Evolutionary conservation across 2,113 vertebrate genomes (phyloP), one percentile per base, ranked within the genome.

Genomic region (Ariopsis seemanni): DNA sequence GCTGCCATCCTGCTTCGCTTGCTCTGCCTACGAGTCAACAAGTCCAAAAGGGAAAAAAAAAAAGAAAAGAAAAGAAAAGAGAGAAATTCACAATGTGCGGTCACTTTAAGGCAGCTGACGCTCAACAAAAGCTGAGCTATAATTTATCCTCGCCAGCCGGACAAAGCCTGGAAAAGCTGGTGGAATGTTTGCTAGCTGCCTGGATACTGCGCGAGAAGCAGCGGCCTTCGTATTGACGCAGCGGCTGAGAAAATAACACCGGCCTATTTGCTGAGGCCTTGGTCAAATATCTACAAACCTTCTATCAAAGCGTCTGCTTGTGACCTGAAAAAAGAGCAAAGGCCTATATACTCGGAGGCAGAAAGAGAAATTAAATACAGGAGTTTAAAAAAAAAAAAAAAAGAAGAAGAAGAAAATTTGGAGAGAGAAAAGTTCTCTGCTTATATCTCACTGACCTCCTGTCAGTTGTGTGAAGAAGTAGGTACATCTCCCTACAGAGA

Each of bases 161-260:
- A 92, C 92, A 91, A 91, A 92, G 92, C 87, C 87, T 90, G 88
- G 90, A 89, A 89, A 90, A 87, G 92, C 88, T 84, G 62, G 72
- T 85, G 89, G 91, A 91, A 92, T 92, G 92, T 92, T 92, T 92
- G 92, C 89, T 81, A 90, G 92, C 91, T 89, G 92, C 91, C 89
- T 89, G 90, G 91, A 90, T 92, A 92, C 92, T 86, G 75, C 11
- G 82, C 74, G 87, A 82, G 83, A 87, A 89, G 86, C 65, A 57
- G 83, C 84, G 84, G 82, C 82, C 72, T 89, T 90, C 84, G 69
- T 91, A 89, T 92, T 91, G 89, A 91, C 90, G 92, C 86, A 89
- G 72, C 69, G 88, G 80, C 92, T 92, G 91, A 90, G 89, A 92
- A 92, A 92, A 92, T 91, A 92, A 89, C 91, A 89, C 87, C 82